Evolutionary conservation across 2,888 invertebrate genomes (phyloP), one percentile per base, ranked within the genome.

Genomic region (Crematogaster levior): DNA sequence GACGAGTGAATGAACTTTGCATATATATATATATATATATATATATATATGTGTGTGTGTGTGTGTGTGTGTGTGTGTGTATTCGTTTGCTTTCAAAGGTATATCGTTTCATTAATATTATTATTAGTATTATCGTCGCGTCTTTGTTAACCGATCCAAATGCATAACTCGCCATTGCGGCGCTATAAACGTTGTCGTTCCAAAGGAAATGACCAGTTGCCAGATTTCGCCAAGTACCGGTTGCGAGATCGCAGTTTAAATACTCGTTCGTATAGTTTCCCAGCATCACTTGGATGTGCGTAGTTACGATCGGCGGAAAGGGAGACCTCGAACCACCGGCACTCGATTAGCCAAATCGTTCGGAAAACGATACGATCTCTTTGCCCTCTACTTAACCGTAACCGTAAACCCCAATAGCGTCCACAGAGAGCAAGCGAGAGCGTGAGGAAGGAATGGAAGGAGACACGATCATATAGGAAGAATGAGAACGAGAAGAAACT

Each of bases 311-410:
- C 80, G 66, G 51, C 24, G 12, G 53, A 24, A 40, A 68, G 56
- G 63, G 58, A 65, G 81, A 63, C 40, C 73, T 74, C 80, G 81
- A 82, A 72, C 82, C 48, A 75, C 74, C 84, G 83, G 74, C 86
- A 86, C 87, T 88, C 91, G 91, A 93, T 93, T 93, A 92, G 88
- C 91, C 89, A 91, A 92, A 93, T 92, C 90, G 91, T 91, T 90
- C 85, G 90, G 88, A 92, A 91, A 92, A 92, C 90, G 87, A 90
- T 89, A 90, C 90, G 88, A 87, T 90, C 88, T 89, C 87, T 87
- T 90, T 86, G 84, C 84, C 74, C 77, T 88, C 87, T 89, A 88
- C 89, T 91, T 90, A 91, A 90, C 90, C 86, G 91, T 91, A 89
- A 89, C 85, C 91, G 86, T 91, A 90, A 90, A 91, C 85, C 85